Evolutionary conservation across 92 coral and sea anemone genomes (phyloP).

Genomic region (Umimayanthus chanpuru): DNA sequence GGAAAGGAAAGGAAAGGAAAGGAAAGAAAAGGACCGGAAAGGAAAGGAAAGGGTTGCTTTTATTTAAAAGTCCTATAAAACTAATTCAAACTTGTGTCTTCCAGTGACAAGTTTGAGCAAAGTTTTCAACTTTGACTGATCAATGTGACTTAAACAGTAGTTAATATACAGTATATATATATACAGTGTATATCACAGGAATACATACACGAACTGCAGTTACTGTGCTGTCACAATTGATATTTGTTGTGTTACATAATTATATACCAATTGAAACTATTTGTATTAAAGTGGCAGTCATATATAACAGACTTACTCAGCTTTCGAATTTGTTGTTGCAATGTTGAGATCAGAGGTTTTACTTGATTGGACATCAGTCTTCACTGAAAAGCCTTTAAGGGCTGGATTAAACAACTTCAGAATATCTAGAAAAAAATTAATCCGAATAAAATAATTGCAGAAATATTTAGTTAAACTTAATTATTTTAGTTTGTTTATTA

Average conservation of each 20-base stretch:
- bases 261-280: too few species aligned
- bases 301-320: constrained; percentile 52
- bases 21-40: too few species aligned
- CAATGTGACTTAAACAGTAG: too few species aligned
- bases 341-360: constrained; percentile 57
- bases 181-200: too few species aligned
- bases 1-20: too few species aligned
- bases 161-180: too few species aligned
- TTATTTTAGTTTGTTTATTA: too few species aligned
- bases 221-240: neutral
- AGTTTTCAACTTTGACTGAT: neutral
- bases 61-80: too few species aligned
- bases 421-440: constrained; percentile 61
- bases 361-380: constrained; percentile 27
- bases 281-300: neutral
- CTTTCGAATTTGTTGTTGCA: constrained; percentile 66
- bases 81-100: too few species aligned
- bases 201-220: neutral
- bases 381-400: constrained; percentile 75
- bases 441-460: neutral
- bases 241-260: neutral
- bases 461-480: neutral
- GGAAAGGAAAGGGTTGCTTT: too few species aligned
- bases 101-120: neutral
- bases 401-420: constrained; percentile 73